phyloP scores from a whole-genome alignment of 2,797 vertebrate species.

The Sebastes cheni region DNA sequence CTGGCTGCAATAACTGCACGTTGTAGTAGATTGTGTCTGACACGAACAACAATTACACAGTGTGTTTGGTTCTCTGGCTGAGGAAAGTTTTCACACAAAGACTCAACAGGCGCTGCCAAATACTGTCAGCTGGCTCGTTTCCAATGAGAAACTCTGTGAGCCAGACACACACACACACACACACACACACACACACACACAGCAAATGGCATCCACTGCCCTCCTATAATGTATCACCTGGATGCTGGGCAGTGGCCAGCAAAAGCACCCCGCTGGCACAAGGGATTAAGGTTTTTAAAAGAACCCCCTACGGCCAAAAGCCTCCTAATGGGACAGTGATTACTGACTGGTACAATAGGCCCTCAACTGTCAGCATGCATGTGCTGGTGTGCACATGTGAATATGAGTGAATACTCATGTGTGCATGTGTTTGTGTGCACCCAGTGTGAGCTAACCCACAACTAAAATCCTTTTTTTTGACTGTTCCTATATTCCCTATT shows the following conservation, averaged over 20 bases:
- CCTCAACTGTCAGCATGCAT: slow-evolving; percentile 22
- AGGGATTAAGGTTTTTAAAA: slow-evolving; percentile 78
- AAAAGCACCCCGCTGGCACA: slow-evolving; percentile 56
- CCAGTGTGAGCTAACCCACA: not conserved
- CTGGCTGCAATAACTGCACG: slow-evolving; percentile 52
- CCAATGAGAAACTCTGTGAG: slow-evolving; percentile 60
- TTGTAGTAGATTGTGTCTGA: slow-evolving; percentile 59
- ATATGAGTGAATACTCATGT: slow-evolving; percentile 21
- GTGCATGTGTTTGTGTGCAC: slow-evolving; percentile 7
- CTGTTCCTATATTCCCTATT: not conserved
- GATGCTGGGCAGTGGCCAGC: slow-evolving; percentile 59
- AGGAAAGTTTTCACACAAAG: slow-evolving; percentile 75
- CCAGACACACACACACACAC: slow-evolving; percentile 29
- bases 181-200: slow-evolving; percentile 21
- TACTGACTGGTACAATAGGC: slow-evolving; percentile 52
- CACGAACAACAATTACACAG: slow-evolving; percentile 67
- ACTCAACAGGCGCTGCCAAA: slow-evolving; percentile 70
- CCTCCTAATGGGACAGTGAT: slow-evolving; percentile 69
- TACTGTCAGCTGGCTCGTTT: slow-evolving; percentile 71
- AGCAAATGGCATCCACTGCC: slow-evolving; percentile 44
- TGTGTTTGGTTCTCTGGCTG: slow-evolving; percentile 61
- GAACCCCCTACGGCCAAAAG: slow-evolving; percentile 62
- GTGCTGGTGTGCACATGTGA: slow-evolving; percentile 34
- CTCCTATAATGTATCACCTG: slow-evolving; percentile 72
- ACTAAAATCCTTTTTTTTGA: not conserved